Conservation (phyloP, 2,797 vertebrate genomes). For the Catharus ustulatus region DNA sequence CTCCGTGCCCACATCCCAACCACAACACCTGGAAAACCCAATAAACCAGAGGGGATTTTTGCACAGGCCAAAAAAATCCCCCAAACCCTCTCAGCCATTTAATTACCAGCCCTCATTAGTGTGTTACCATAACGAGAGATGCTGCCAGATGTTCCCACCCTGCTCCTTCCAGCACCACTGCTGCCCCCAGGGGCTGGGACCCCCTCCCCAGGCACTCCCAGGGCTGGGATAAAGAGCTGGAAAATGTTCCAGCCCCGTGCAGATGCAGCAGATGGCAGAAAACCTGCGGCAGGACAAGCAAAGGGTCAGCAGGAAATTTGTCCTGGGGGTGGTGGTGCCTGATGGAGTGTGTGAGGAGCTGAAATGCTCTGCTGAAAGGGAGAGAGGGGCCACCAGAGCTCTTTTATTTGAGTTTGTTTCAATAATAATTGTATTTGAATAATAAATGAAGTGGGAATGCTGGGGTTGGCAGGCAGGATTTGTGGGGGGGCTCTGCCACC, state of each 20-base stretch:
- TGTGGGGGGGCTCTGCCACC: neutral
- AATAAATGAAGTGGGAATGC: neutral
- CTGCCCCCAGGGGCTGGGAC: neutral
- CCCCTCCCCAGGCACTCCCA: rapidly evolving
- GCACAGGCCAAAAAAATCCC: neutral
- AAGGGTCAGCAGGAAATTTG: neutral
- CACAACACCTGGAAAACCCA: neutral
- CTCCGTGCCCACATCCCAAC: neutral
- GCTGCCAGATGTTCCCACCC: slow-evolving; percentile 8
- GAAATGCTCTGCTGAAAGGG: neutral
- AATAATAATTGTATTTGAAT: neutral
- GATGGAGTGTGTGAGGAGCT: neutral
- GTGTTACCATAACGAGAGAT: neutral
- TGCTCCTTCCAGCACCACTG: neutral
- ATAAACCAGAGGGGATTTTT: neutral
- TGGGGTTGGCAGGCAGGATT: neutral
- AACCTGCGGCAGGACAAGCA: neutral
- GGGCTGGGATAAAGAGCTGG: neutral
- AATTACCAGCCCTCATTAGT: slow-evolving; percentile 4
- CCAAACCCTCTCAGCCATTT: neutral
- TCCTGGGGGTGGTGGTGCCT: neutral
- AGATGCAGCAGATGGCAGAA: neutral
- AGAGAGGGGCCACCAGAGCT: neutral
- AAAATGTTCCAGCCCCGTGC: neutral
- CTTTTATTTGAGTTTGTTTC: neutral